Base-by-base conservation (phyloP, 2,888 invertebrate species). In the Sepioteuthis lessoniana region DNA sequence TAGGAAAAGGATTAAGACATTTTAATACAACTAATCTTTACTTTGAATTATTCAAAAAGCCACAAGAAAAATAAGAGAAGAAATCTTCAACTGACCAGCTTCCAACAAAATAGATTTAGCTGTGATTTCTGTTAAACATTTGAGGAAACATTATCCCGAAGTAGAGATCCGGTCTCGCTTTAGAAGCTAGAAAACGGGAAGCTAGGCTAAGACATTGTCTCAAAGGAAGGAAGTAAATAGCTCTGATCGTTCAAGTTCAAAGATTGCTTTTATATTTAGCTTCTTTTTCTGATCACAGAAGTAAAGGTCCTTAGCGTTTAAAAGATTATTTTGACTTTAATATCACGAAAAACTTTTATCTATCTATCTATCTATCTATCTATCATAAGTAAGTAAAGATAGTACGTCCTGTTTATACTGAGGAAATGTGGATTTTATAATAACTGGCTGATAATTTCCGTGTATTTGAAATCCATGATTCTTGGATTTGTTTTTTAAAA, bases 71-170 rank as follows among this genome's bases (percentile, higher is more conserved):
- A 76, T 35, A 76, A 76, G 76, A 35, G 2, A 35, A 13, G n/a
- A 35, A n/a, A 76, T 76, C n/a, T 13, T 16, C 3, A 76, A 76
- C 25, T 16, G 76, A 76, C n/a, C 13, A n/a, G n/a, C 76, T 35
- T 76, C 76, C n/a, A 35, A 35, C n/a, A 76, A 35, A 76, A 76
- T 76, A n/a, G n/a, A 21, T 3, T 35, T 76, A 13, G 76, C 13
- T 76, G 13, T 35, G 76, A 76, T n/a, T 76, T 76, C 76, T n/a
- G 76, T 13, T 35, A 35, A 35, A 76, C 16, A 76, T 35, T 76
- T 76, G 76, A n/a, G 76, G 76, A 76, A 76, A 76, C 76, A 76
- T 76, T 76, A 76, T 76, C 76, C 76, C 35, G n/a, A 76, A 76
- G 76, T 76, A 76, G 76, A 76, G 76, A 76, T 76, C 76, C 76